Base-by-base conservation (phyloP, 2,797 vertebrate genomes). In the Miichthys miiuy region DNA sequence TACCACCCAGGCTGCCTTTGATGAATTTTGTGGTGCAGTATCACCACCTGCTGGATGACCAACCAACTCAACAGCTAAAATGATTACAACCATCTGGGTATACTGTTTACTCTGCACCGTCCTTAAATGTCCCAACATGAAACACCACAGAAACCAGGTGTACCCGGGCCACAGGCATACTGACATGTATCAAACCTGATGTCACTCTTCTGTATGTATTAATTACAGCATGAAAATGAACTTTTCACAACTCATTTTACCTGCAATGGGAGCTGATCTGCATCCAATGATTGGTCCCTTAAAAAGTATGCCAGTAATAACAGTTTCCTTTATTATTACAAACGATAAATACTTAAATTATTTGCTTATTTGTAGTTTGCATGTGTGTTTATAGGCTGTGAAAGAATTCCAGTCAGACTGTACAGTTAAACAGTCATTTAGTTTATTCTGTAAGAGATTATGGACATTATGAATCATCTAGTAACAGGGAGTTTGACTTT, bases 381-480 rank as follows among this genome's bases (percentile, higher is more conserved):
- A 25, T 25, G 25, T 38, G 25, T 65, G 14, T 55, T 58, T 2
- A 7, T 17, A n/a, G 48, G 57, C 30, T 52, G 46, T 68, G n/a
- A 68, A 73, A 73, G 17, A 20, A 66, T 13, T 61, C 14, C 52
- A 86, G 41, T 60, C 54, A 64, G 60, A 8, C 18, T 4, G 12
- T 20, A 34, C 46, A 54, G 64, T 82, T 83, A 74, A 88, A 87
- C 82, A 90, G 81, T 87, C 74, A 71, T 69, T 58, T 56, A 54
- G 66, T 93, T 92, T 91, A 92, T 90, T 93, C 80, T 83, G 58
- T 82, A 64, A 83, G 72, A 78, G 79, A 74, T 41, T 82, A 61
- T 75, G 58, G 63, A 83, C 73, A 77, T 81, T 67, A 74, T 85
- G 23, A 71, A 84, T 74, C 74, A 65, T 76, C 52, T 81, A 80